These are phyloP conservation scores for Serilophus lunatus DNA, from an alignment of 2,113 vertebrate species.

Conservation along the genomic window DNA sequence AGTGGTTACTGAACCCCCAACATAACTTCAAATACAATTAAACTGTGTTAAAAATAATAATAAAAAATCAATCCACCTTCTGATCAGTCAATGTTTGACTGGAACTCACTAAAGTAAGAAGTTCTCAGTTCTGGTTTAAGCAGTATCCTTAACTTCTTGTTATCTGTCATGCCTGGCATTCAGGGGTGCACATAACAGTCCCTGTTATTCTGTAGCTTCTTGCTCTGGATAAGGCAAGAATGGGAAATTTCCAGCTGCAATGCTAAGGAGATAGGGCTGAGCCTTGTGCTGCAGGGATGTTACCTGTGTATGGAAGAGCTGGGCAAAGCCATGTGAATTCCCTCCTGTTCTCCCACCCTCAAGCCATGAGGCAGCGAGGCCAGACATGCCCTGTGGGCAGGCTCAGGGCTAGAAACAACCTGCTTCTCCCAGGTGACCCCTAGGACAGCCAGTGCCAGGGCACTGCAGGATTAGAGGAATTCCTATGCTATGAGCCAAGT, in stretches of 20 bases:
- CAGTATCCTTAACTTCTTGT: not conserved
- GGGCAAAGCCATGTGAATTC: not conserved
- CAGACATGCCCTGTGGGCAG: not conserved
- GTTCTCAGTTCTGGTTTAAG: not conserved
- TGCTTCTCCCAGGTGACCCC: not conserved
- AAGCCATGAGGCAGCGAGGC: not conserved
- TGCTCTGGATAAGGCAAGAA: not conserved
- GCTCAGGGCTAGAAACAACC: not conserved
- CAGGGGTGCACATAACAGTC: not conserved
- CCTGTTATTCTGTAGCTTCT: not conserved
- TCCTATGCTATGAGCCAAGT: not conserved
- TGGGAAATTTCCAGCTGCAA: not conserved
- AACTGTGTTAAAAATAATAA: not conserved
- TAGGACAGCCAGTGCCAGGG: not conserved
- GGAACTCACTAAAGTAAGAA: not conserved
- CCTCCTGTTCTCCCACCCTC: not conserved
- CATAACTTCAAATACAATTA: constrained; percentile 72
- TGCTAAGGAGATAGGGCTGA: not conserved
- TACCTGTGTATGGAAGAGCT: not conserved
- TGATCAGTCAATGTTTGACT: not conserved
- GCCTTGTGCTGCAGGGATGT: not conserved
- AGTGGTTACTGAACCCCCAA: constrained; percentile 66
- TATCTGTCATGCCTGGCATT: not conserved
- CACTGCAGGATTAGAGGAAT: not conserved
- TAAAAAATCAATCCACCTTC: not conserved